Conservation (phyloP, 2,888 invertebrate genomes). For the Aporophyla nigra region DNA sequence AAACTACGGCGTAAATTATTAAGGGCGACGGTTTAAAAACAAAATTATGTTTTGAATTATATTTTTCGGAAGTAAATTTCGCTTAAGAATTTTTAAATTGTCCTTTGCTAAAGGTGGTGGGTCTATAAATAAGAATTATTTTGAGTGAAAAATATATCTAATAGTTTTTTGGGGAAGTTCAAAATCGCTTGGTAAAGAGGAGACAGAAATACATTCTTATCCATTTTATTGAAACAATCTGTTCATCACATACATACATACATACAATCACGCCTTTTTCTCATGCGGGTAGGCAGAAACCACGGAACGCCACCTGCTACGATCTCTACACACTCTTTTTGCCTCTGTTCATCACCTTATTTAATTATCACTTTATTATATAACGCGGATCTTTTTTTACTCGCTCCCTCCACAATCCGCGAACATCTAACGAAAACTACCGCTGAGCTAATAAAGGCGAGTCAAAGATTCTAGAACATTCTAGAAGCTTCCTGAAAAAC, state of each 20-base stretch:
- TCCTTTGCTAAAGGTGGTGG: background rate
- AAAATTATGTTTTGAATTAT: background rate
- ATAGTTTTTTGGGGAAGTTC: background rate
- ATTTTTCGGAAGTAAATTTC: background rate
- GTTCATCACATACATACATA: no score
- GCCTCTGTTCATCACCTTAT: background rate
- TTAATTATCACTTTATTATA: background rate
- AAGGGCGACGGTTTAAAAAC: background rate
- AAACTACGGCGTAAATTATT: background rate
- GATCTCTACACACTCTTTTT: no score
- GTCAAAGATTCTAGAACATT: background rate
- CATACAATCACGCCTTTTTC: no score
- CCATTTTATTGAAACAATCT: background rate
- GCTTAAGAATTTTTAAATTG: background rate
- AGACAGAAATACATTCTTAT: background rate
- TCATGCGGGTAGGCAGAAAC: no score
- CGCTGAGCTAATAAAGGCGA: background rate
- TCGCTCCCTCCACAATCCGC: background rate
- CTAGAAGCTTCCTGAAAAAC: background rate
- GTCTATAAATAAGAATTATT: no score
- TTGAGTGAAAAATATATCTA: background rate
- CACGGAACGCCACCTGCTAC: no score
- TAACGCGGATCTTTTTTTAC: background rate
- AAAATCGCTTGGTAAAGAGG: no score
- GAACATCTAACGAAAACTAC: background rate